Percentiles rank a stretch among this genome's conserved stretches.
These are phyloP conservation scores for Arion vulgaris DNA, from an alignment of 1,140 invertebrate species.

Conservation along the genomic window DNA sequence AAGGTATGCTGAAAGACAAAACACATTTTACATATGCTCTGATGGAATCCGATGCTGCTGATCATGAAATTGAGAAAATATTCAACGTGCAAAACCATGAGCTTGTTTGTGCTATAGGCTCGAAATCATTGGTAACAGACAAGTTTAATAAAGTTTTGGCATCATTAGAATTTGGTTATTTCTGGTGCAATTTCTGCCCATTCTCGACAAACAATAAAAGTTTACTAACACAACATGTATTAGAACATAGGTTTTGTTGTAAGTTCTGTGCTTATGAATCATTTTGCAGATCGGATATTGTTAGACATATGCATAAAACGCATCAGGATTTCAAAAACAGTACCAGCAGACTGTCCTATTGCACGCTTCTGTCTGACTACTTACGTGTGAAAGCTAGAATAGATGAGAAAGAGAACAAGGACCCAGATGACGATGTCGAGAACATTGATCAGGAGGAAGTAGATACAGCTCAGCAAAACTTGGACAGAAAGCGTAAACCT, in stretches of 20 bases:
- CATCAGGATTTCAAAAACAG: conserved; percentile 56
- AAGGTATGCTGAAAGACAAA: conserved; percentile 50
- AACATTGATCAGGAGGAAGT: conserved; percentile 14
- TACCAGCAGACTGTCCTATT: conserved; percentile 55
- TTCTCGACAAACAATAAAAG: conserved; percentile 56
- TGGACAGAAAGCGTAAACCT: background rate
- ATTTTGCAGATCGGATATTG: conserved; percentile 62
- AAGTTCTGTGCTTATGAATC: conserved; percentile 64
- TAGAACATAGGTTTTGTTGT: conserved; percentile 64
- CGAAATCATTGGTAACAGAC: conserved; percentile 52
- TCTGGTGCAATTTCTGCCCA: conserved; percentile 68
- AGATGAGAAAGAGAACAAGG: conserved; percentile 41
- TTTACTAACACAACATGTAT: conserved; percentile 56
- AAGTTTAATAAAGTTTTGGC: conserved; percentile 46
- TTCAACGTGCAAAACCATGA: conserved; percentile 56
- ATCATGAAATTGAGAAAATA: conserved; percentile 46
- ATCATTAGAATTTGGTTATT: conserved; percentile 56
- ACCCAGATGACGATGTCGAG: conserved; percentile 42
- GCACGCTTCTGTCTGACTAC: conserved; percentile 59
- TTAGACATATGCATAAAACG: conserved; percentile 54
- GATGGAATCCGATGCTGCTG: conserved; percentile 53
- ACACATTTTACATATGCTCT: conserved; percentile 52
- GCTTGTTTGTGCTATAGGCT: conserved; percentile 61
- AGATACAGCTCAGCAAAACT: conserved; percentile 21
- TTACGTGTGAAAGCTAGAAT: conserved; percentile 37